These are phyloP conservation scores for Cladorhizidae sp. DNA, from an alignment of 37 sponge, comb jelly and placozoan species.

Conservation along the genomic window DNA sequence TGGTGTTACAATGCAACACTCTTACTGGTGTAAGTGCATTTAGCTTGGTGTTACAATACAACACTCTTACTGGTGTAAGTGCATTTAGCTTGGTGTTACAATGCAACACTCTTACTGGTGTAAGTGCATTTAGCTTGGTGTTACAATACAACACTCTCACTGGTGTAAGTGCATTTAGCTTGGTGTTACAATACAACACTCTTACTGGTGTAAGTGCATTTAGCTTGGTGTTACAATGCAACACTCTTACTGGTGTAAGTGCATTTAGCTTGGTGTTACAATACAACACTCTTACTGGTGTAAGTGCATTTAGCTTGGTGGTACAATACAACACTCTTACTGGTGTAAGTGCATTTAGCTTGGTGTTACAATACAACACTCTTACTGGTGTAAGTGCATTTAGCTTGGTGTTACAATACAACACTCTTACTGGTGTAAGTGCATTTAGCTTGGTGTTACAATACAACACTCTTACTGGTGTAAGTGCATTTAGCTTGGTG, in stretches of 20 bases:
- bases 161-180: conserved; percentile 12
- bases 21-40: conserved; percentile 20
- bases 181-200: neutral
- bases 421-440: conserved; percentile 24
- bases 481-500: neutral
- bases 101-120: conserved; percentile 17
- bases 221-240: neutral
- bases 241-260: conserved; percentile 24
- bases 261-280: neutral
- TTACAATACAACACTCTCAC: conserved; percentile 10
- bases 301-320: conserved; percentile 1
- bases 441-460: neutral
- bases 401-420: neutral
- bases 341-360: conserved; percentile 12
- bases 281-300: conserved; percentile 19
- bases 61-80: conserved; percentile 24
- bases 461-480: conserved; percentile 19
- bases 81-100: neutral
- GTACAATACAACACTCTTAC: conserved; percentile 16
- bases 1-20: neutral
- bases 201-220: conserved; percentile 20
- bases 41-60: neutral
- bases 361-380: neutral
- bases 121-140: neutral
- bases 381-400: conserved; percentile 20